Evolutionary conservation across 1,140 invertebrate genomes (phyloP).

Genomic region (Vanessa tameamea): DNA sequence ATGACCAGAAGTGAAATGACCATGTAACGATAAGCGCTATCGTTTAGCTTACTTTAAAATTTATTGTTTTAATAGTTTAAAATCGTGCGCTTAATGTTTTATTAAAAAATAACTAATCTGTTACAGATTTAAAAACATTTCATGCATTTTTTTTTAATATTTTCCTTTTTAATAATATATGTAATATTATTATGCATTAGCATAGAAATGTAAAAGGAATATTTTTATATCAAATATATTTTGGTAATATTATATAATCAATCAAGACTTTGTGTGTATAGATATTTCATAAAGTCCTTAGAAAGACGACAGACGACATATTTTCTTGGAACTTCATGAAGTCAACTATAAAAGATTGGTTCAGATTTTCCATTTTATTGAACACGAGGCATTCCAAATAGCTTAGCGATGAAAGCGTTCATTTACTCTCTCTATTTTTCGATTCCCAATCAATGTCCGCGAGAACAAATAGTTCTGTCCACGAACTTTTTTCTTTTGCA

Average conservation of each 20-base stretch:
- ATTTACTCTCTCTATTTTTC: constrained; percentile 30
- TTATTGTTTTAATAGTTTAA: background rate
- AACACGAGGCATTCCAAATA: constrained; percentile 19
- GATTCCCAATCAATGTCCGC: constrained; percentile 29
- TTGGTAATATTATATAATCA: no score
- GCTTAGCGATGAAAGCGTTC: constrained; percentile 21
- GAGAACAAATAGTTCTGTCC: constrained; percentile 28
- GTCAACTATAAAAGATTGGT: constrained; percentile 5
- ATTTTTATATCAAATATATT: no score
- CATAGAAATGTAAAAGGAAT: no score
- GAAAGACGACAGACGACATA: background rate
- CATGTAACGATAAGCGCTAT: constrained; percentile 9
- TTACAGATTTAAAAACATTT: no score
- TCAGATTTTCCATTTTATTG: constrained; percentile 29
- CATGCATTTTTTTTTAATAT: background rate
- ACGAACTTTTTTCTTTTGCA: constrained; percentile 16
- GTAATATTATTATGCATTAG: no score
- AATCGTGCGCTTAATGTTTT: background rate
- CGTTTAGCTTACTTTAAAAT: background rate
- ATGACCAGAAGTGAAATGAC: constrained; percentile 13
- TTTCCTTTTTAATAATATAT: no score
- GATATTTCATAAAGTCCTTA: background rate
- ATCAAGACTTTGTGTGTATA: background rate
- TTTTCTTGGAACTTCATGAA: background rate
- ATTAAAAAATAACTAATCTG: background rate